Conservation (phyloP, 2,888 invertebrate species). For the Athetis lepigone region DNA sequence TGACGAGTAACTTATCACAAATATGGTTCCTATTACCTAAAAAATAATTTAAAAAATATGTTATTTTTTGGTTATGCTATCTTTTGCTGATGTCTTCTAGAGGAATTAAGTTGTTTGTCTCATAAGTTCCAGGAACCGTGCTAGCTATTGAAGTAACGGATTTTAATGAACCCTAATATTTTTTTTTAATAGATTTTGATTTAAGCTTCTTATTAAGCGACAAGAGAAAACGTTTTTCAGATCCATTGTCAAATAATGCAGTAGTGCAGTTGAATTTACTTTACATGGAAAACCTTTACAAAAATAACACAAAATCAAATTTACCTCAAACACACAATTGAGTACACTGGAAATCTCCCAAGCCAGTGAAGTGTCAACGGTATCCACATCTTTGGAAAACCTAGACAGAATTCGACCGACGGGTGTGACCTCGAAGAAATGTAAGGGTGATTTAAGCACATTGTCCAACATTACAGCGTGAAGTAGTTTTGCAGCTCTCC, state of each 20-base stretch:
- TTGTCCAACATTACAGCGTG: slow-evolving; percentile 91
- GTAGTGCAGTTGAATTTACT: too few species aligned
- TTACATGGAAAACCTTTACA: background rate
- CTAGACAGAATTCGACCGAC: slow-evolving; percentile 93
- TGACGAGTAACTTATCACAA: slow-evolving; percentile 96
- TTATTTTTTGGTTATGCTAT: too few species aligned
- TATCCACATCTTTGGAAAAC: slow-evolving; percentile 94
- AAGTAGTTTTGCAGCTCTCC: slow-evolving; percentile 92
- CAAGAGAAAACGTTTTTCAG: too few species aligned
- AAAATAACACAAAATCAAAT: background rate
- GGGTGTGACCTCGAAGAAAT: slow-evolving; percentile 95
- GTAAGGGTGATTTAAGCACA: slow-evolving; percentile 92
- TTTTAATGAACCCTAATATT: too few species aligned
- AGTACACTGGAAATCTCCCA: slow-evolving; percentile 92
- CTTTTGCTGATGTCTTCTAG: too few species aligned
- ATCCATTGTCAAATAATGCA: too few species aligned
- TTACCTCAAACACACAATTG: slow-evolving; percentile 94
- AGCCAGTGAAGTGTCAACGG: slow-evolving; percentile 92
- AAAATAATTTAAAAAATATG: background rate
- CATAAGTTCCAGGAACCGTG: too few species aligned
- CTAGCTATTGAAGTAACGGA: too few species aligned
- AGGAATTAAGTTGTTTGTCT: too few species aligned
- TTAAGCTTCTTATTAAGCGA: too few species aligned
- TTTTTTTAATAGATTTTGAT: too few species aligned
- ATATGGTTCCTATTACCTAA: slow-evolving; percentile 95